Conservation (phyloP, 2,797 vertebrate species). For the Crocidura indochinensis region DNA sequence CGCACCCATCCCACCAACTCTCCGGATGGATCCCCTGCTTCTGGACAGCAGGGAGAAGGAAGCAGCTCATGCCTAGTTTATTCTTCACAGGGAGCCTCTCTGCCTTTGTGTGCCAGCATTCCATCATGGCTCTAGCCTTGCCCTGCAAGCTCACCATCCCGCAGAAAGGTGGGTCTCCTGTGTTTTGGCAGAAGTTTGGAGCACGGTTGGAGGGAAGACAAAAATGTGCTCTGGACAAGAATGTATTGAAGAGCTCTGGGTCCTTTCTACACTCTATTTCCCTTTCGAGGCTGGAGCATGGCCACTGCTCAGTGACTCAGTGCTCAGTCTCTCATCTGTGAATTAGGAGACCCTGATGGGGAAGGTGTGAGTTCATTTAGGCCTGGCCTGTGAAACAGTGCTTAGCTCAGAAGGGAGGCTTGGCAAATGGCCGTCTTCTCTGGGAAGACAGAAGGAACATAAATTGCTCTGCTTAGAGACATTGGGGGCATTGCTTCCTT, state of each 20-base stretch:
- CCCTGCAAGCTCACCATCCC: slow-evolving; percentile 94
- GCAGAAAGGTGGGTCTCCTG: slow-evolving; percentile 89
- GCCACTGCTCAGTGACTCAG: neutral
- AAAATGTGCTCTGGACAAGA: neutral
- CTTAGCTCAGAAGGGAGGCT: too few relatives aligned
- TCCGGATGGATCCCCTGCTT: neutral
- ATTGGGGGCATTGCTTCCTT: too few relatives aligned
- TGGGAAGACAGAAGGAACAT: neutral
- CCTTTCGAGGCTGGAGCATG: neutral
- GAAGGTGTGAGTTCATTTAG: too few relatives aligned
- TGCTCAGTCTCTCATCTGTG: slow-evolving; percentile 7
- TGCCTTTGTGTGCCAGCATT: slow-evolving; percentile 96
- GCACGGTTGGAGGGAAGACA: neutral
- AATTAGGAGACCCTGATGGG: neutral
- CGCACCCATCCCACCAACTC: neutral
- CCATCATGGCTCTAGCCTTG: slow-evolving; percentile 92
- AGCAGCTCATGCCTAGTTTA: neutral
- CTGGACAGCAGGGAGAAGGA: too few relatives aligned
- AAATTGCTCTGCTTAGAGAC: neutral
- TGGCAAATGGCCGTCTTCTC: neutral
- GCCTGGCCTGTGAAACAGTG: too few relatives aligned
- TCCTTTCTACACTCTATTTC: neutral
- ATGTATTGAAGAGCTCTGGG: neutral
- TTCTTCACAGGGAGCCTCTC: slow-evolving; percentile 94
- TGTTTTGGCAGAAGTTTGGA: accelerated